Percentiles rank a stretch among this genome's conserved stretches.
Evolutionary conservation across 2,113 vertebrate species (phyloP).

Genomic region (Vombatus ursinus): DNA sequence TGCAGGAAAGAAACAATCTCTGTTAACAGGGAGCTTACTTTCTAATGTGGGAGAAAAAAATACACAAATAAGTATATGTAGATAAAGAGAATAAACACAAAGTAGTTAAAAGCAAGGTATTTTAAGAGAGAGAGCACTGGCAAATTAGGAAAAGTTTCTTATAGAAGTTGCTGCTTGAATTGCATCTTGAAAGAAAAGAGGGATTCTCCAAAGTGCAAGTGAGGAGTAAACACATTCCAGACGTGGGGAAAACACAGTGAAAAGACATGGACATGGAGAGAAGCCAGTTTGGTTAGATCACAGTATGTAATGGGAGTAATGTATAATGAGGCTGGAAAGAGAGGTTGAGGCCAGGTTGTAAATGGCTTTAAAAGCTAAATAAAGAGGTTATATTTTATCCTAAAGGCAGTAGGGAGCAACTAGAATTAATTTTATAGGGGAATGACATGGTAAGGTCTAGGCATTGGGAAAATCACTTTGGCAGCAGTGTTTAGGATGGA

Average conservation of each 20-base stretch:
- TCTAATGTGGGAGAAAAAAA: not conserved
- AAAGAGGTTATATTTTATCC: not conserved
- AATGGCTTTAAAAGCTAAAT: not conserved
- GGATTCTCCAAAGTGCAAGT: not conserved
- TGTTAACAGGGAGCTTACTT: not conserved
- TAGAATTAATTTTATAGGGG: not conserved
- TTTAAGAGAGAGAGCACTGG: not conserved
- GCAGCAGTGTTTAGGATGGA: not conserved
- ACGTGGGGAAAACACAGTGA: not conserved
- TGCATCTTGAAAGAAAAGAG: not conserved
- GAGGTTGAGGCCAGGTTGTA: not conserved
- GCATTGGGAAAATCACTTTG: not conserved
- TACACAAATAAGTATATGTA: not conserved
- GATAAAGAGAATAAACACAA: not conserved
- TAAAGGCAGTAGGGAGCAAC: not conserved
- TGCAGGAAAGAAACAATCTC: not conserved
- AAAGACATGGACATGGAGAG: not conserved
- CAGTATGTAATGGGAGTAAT: not conserved
- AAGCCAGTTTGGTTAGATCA: not conserved
- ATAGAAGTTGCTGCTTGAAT: not conserved
- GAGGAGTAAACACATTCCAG: not conserved
- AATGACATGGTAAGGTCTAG: not conserved
- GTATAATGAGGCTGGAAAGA: not conserved
- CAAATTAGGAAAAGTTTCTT: not conserved
- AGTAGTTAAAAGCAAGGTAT: not conserved